Evolutionary conservation across 2,888 invertebrate species (phyloP).

Genomic region (Chrysolina americana): DNA sequence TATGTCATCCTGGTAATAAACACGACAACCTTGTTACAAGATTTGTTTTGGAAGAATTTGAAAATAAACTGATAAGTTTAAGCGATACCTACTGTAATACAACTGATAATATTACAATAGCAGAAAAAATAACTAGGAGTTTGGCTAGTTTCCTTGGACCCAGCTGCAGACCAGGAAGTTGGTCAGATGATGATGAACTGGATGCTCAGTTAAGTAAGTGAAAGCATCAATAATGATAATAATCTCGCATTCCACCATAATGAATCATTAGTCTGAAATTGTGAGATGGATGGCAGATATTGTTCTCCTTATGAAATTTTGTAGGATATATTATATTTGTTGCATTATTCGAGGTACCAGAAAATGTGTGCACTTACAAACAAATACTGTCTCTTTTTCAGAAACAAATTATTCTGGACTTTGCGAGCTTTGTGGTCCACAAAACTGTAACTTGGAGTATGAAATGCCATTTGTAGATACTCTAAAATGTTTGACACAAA

Average conservation of each 20-base stretch:
- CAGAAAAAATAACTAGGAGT: conserved; percentile 75
- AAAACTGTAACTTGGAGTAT: conserved; percentile 52
- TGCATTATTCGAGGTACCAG: too few relatives aligned
- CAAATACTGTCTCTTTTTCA: conserved; percentile 39
- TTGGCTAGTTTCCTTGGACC: conserved; percentile 77
- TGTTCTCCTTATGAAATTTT: neutral
- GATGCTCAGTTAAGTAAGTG: conserved; percentile 76
- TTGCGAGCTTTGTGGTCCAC: conserved; percentile 61
- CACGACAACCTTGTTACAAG: conserved; percentile 74
- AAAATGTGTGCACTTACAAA: neutral
- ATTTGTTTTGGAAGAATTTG: conserved; percentile 75
- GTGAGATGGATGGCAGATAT: too few relatives aligned
- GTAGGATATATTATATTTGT: too few relatives aligned
- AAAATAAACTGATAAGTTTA: conserved; percentile 62
- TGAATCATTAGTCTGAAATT: too few relatives aligned
- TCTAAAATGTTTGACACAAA: conserved; percentile 66
- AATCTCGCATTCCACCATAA: too few relatives aligned
- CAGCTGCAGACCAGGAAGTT: conserved; percentile 82
- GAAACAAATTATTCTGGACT: conserved; percentile 53
- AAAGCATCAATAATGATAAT: neutral
- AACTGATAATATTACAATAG: conserved; percentile 66
- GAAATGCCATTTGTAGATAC: conserved; percentile 53
- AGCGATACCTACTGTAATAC: conserved; percentile 52
- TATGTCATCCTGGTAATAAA: conserved; percentile 79
- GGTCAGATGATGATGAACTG: conserved; percentile 73